phyloP scores from a whole-genome alignment of 2,888 invertebrate species.

The Thera obeliscata region DNA sequence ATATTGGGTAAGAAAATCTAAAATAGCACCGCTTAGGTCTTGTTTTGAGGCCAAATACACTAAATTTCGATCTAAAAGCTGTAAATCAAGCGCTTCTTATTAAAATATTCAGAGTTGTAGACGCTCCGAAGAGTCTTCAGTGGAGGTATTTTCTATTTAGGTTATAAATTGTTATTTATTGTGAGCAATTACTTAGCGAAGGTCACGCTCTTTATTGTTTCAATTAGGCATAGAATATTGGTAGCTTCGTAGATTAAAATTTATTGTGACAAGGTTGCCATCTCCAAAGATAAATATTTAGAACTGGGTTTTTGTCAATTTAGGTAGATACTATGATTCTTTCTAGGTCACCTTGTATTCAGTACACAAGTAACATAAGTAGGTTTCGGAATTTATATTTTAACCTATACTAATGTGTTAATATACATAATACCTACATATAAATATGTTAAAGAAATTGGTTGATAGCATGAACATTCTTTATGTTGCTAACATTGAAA shows the following conservation, averaged over 20 bases:
- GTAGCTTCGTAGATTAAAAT: constrained; percentile 23
- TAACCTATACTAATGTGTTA: no score
- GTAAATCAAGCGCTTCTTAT: constrained; percentile 74
- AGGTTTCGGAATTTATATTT: no score
- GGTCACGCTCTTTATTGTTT: constrained; percentile 51
- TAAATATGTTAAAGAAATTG: no score
- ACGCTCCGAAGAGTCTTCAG: constrained; percentile 35
- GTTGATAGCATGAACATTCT: no score
- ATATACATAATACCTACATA: no score
- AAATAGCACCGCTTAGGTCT: no score
- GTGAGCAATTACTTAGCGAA: constrained; percentile 51
- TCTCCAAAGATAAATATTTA: neutral
- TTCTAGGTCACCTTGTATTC: neutral
- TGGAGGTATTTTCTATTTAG: constrained; percentile 50
- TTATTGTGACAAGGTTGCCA: constrained; percentile 11
- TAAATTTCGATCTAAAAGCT: constrained; percentile 45
- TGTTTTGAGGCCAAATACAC: no score
- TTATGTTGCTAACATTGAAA: no score
- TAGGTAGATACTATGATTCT: neutral
- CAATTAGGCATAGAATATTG: constrained; percentile 31
- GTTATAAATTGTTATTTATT: constrained; percentile 61
- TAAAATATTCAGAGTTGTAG: constrained; percentile 64
- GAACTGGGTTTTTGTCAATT: neutral
- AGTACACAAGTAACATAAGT: no score
- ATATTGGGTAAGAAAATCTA: no score